These are phyloP conservation scores for Conops quadrifasciatus DNA, from an alignment of 2,888 invertebrate species.

Conservation along the genomic window DNA sequence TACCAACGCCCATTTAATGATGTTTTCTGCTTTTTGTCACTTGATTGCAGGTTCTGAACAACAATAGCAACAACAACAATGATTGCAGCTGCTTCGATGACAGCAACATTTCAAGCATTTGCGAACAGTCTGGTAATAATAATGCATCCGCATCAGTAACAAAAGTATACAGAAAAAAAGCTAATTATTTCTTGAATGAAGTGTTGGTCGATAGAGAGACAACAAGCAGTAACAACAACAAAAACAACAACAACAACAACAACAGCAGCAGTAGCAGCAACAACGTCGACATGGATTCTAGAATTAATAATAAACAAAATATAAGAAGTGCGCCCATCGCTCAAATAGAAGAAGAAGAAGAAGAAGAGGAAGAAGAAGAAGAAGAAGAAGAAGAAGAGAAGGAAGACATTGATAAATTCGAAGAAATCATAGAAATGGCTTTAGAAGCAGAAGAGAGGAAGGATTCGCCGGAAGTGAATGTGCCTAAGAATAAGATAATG, in stretches of 20 bases:
- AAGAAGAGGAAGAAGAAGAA: constrained; percentile 45
- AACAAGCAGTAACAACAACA: not conserved
- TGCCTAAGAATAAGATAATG: not conserved
- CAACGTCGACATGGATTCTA: constrained; percentile 43
- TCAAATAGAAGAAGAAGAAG: constrained; percentile 50
- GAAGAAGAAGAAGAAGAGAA: constrained; percentile 33
- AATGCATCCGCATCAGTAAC: constrained; percentile 8
- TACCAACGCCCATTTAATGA: too few species aligned
- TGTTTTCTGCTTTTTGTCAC: not conserved
- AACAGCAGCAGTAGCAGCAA: constrained; percentile 37
- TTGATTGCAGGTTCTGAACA: constrained; percentile 27
- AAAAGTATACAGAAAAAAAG: not conserved
- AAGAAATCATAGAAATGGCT: not conserved
- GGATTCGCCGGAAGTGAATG: not conserved
- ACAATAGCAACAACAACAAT: constrained; percentile 24
- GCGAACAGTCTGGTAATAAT: too few species aligned
- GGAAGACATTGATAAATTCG: too few species aligned
- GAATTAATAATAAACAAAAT: constrained; percentile 13
- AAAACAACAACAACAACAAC: constrained; percentile 41
- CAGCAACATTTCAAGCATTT: not conserved
- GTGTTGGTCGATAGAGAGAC: constrained; percentile 34
- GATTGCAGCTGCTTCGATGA: not conserved
- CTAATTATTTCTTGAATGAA: constrained; percentile 26
- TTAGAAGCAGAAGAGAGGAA: constrained; percentile 7
- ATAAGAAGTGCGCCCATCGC: constrained; percentile 54